These are phyloP conservation scores for Caenorhabditis macrosperma DNA, from an alignment of 2,888 invertebrate species.

Conservation along the genomic window DNA sequence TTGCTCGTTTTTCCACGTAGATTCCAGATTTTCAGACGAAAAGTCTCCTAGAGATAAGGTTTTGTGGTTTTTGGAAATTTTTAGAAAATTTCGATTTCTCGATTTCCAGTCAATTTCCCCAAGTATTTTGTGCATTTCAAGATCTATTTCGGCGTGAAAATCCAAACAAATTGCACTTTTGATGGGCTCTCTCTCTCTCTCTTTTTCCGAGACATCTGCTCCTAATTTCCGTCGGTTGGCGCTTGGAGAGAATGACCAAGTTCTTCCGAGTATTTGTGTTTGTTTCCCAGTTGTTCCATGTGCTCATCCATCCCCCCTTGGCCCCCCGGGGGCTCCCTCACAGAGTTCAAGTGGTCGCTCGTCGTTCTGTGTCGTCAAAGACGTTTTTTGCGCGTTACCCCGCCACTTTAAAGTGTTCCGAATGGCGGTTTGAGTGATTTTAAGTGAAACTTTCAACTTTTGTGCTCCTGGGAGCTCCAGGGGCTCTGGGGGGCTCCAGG, in stretches of 20 bases:
- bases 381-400: not conserved
- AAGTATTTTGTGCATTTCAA: too few relatives aligned
- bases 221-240: conserved; percentile 43
- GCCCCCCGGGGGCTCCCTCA: not conserved
- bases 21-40: too few relatives aligned
- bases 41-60: too few relatives aligned
- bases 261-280: conserved; percentile 2
- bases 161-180: too few relatives aligned
- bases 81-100: too few relatives aligned
- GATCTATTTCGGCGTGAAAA: too few relatives aligned
- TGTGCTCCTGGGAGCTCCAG: not conserved
- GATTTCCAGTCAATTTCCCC: too few relatives aligned
- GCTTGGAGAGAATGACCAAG: not conserved
- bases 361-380: not conserved
- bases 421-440: not conserved
- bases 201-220: conserved; percentile 38
- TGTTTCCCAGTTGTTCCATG: conserved; percentile 34
- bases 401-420: not conserved
- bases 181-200: too few relatives aligned
- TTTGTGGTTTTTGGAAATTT: too few relatives aligned
- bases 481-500: too few relatives aligned
- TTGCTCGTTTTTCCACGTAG: too few relatives aligned
- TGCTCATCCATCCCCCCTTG: conserved; percentile 15
- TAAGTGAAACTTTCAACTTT: not conserved
- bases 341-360: not conserved